These are phyloP conservation scores for Vandiemenella viatica DNA, from an alignment of 2,888 invertebrate genomes.

Conservation along the genomic window DNA sequence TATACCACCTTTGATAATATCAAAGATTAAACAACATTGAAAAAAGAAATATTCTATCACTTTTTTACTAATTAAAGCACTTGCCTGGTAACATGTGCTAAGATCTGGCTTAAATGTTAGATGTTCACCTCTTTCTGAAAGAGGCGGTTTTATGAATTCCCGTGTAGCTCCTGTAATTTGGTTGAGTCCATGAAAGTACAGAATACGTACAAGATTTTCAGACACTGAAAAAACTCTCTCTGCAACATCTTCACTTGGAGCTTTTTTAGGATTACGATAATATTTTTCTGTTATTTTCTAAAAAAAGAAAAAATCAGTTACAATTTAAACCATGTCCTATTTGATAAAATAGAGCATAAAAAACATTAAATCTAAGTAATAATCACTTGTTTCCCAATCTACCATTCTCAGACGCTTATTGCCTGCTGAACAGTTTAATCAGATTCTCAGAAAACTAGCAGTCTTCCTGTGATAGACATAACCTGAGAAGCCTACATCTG, in stretches of 20 bases:
- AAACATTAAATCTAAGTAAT: no score
- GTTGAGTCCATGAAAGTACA: conserved; percentile 46
- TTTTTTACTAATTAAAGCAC: conserved; percentile 15
- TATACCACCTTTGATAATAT: no score
- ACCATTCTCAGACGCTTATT: no score
- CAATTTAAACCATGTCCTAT: no score
- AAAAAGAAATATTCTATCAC: background rate
- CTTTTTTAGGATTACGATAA: conserved; percentile 32
- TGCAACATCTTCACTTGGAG: conserved; percentile 45
- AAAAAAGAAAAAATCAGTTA: conserved; percentile 8
- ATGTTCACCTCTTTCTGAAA: conserved; percentile 53
- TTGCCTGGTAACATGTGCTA: conserved; percentile 49
- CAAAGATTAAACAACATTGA: background rate
- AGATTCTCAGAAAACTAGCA: no score
- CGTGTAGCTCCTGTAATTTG: conserved; percentile 46
- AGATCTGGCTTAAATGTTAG: conserved; percentile 46
- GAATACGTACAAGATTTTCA: conserved; percentile 42
- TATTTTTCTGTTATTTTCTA: conserved; percentile 48
- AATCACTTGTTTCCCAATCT: no score
- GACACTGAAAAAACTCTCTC: conserved; percentile 45
- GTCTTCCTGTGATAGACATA: no score
- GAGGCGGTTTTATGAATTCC: conserved; percentile 49
- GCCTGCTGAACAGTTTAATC: no score
- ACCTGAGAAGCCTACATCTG: no score
- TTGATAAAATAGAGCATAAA: no score